Base-by-base conservation (phyloP, 2,888 invertebrate genomes). In the Cryptus viduatorius region DNA sequence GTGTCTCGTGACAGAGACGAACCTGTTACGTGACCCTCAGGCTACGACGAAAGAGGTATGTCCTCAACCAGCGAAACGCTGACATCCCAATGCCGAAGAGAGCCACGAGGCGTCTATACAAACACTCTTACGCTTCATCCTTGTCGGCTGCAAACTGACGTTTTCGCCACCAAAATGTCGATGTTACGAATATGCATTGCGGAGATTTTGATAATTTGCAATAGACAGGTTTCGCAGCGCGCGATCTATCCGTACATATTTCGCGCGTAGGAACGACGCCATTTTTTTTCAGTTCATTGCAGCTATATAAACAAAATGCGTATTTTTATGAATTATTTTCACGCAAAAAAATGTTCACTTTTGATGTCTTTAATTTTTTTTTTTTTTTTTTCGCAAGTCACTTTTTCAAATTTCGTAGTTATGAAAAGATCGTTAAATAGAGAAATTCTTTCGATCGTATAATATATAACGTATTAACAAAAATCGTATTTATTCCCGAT, bases 11-110 rank as follows among this genome's bases (percentile, higher is more conserved):
- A 29, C 65, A 64, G 61, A 31, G 65, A 42, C 75, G 81, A 84
- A 84, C 75, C 81, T 81, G 84, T 81, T 84, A 84, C 84, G 78
- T 84, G 81, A 79, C 81, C 75, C 72, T 75, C 73, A 19, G 73
- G 73, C 53, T n/a, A 65, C 77, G 80, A 65, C 83, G 59, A 86
- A 82, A 82, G 85, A 87, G 85, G 78, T 78, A 64, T 56, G 24
- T 53, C 56, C 16, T 61, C 56, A 16, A 56, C 44, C 44, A 16
- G n/a, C 67, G 37, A 42, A 65, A 31, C 64, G 37, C 53, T 50
- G 69, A 68, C 31, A 53, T 53, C 73, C 31, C 69, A 69, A 67
- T 69, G 73, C 71, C 69, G 75, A 78, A 68, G 65, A 68, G 65
- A 56, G 56, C 79, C 81, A 84, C 84, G 65, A 79, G 78, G 61